A percentile compares a stretch with the other conserved stretches of the same genome.
Conservation (phyloP, 2,888 invertebrate genomes). For the Scaptodrosophila latifasciaeformis region DNA sequence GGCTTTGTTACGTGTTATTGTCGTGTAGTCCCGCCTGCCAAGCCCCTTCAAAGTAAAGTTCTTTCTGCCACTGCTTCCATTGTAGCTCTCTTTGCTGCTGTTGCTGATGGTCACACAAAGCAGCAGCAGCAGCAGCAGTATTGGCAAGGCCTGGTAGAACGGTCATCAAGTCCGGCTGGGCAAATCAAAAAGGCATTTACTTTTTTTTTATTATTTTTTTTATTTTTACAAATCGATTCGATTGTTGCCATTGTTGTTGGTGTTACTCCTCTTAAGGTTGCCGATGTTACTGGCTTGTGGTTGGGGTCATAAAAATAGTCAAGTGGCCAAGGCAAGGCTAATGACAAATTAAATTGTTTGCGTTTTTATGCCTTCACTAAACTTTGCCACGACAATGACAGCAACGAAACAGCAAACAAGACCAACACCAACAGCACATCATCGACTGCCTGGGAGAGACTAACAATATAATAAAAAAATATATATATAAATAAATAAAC, state of each 20-base stretch:
- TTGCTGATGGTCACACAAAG: background rate
- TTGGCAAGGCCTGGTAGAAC: too few relatives aligned
- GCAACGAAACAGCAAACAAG: slow-evolving; percentile 14
- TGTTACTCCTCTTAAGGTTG: background rate
- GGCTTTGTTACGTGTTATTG: too few relatives aligned
- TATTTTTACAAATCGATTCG: slow-evolving; percentile 58
- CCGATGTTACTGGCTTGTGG: background rate
- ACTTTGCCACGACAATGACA: slow-evolving; percentile 5
- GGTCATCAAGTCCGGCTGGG: slow-evolving; percentile 12
- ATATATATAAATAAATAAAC: background rate
- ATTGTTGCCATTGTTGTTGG: slow-evolving; percentile 18
- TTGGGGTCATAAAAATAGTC: slow-evolving; percentile 46
- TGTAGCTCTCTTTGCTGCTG: background rate
- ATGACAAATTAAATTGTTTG: slow-evolving; percentile 71
- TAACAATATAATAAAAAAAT: too few relatives aligned
- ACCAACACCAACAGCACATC: slow-evolving; percentile 7
- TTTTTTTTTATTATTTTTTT: too few relatives aligned
- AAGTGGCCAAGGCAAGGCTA: slow-evolving; percentile 44
- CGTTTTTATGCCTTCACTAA: slow-evolving; percentile 28
- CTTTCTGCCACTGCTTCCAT: background rate
- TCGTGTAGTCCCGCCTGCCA: too few relatives aligned
- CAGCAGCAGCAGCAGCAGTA: too few relatives aligned
- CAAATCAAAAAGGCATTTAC: slow-evolving; percentile 46
- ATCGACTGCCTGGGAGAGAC: too few relatives aligned
- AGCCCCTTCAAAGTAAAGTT: too few relatives aligned